Evolutionary conservation across 2,113 vertebrate species (phyloP), one percentile per base, ranked within the genome.

Genomic region (Phylloscopus trochiloides): DNA sequence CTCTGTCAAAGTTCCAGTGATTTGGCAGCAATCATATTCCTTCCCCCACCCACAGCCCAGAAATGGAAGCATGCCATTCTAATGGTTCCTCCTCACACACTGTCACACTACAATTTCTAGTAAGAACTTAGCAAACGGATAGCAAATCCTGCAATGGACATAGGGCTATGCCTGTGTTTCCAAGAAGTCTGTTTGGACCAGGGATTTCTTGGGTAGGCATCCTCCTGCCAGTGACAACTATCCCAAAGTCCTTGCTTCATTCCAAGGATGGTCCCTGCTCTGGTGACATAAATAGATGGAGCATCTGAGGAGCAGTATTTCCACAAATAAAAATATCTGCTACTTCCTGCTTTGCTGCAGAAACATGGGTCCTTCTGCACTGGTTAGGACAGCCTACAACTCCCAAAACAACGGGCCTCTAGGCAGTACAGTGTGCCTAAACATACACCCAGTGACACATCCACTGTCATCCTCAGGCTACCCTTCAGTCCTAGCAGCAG

Each of bases 291-390:
- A 91, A 95, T 3, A 92, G 74, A 58, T 7, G 26, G 43, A 80
- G 61, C 78, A 79, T 38, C 42, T 0, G 0, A 71, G 47, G 47
- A 57, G 29, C 76, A 61, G 22, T 18, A 48, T 43, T 81, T 83
- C 59, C 92, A 83, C 42, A 38, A 76, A 90, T 79, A 90, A 94
- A 97, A 95, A 72, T 45, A 93, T 70, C 88, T 36, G 17, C 29
- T 29, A 12, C 84, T 92, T 93, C 90, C 92, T 86, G 68, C 57
- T 51, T 14, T 38, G 2, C 58, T 32, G 72, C 0, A 68, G 38
- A 78, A 77, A 63, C 0, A 3, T 9, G 7, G 17, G 31, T 45
- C 26, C 55, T 90, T 59, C 66, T 1, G 0, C 2, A 0, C 14
- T 10, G 34, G 36, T 54, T 43, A 58, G 55, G 58, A 21, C 45